Percentiles rank a stretch among this genome's conserved stretches.
These are phyloP conservation scores for Hydrolagus colliei DNA, from an alignment of 2,797 vertebrate genomes.

Conservation along the genomic window DNA sequence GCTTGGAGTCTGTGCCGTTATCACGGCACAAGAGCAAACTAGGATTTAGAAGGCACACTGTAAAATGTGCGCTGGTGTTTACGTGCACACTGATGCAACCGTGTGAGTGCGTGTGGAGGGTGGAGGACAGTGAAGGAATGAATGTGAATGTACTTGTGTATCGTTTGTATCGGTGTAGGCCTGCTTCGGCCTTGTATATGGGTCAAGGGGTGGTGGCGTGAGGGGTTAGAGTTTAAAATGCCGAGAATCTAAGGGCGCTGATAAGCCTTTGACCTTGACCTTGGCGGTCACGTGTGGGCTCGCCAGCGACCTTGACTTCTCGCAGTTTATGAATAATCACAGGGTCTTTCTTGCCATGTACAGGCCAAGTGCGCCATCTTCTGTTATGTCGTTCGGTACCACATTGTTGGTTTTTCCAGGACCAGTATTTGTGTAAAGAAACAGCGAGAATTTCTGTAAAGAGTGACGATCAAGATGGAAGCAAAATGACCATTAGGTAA, in stretches of 20 bases:
- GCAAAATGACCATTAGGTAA: neutral
- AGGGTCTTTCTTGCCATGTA: neutral
- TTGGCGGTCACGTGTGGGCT: slow-evolving; percentile 45
- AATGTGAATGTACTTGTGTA: neutral
- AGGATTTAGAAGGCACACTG: no score
- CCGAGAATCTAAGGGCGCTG: slow-evolving; percentile 32
- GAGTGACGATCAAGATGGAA: neutral
- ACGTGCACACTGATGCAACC: neutral
- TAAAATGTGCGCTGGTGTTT: neutral
- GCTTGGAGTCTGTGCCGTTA: no score
- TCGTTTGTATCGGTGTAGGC: neutral
- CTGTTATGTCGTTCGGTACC: slow-evolving; percentile 16
- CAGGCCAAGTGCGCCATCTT: slow-evolving; percentile 32
- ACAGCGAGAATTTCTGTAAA: neutral
- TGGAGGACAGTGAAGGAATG: neutral
- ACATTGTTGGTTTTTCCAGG: no score
- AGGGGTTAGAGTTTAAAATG: neutral
- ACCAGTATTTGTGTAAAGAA: slow-evolving; percentile 1
- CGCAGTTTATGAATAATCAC: slow-evolving; percentile 27
- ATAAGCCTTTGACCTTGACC: slow-evolving; percentile 54
- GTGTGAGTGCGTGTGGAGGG: neutral
- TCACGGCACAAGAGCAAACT: no score
- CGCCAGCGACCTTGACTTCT: slow-evolving; percentile 36
- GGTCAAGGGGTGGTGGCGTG: neutral
- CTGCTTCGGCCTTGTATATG: neutral